These are phyloP conservation scores for Sorex fumeus DNA, from an alignment of 2,113 vertebrate genomes.

Conservation along the genomic window DNA sequence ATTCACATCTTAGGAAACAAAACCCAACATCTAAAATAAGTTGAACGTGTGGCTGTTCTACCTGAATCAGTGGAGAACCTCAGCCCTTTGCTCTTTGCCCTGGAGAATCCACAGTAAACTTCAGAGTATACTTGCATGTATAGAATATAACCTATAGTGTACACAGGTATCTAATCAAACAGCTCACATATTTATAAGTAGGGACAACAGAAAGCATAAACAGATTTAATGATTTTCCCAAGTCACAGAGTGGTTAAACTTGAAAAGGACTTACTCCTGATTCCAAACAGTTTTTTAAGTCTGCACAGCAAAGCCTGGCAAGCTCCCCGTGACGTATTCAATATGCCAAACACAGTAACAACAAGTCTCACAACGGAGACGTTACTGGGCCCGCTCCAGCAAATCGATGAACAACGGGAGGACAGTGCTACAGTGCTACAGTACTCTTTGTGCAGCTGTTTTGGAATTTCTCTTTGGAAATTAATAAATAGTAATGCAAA, in stretches of 20 bases:
- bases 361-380: too few species aligned
- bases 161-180: not conserved
- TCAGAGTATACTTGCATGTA: not conserved
- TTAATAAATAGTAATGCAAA: not conserved
- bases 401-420: too few species aligned
- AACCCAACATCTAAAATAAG: conserved; percentile 34
- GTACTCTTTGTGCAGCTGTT: not conserved
- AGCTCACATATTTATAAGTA: conserved; percentile 22
- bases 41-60: not conserved
- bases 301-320: not conserved
- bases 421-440: too few species aligned
- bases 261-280: not conserved
- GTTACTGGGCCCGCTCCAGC: too few species aligned
- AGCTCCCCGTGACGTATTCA: too few species aligned
- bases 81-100: not conserved
- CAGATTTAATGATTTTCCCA: conserved; percentile 5
- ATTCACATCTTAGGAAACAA: not conserved
- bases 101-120: not conserved
- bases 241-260: conserved; percentile 7
- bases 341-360: too few species aligned
- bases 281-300: conserved; percentile 22
- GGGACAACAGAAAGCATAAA: conserved; percentile 17
- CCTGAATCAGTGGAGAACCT: not conserved
- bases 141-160: not conserved
- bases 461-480: not conserved